Evolutionary conservation across 2,888 invertebrate species (phyloP).

Genomic region (Frankliniella fusca): DNA sequence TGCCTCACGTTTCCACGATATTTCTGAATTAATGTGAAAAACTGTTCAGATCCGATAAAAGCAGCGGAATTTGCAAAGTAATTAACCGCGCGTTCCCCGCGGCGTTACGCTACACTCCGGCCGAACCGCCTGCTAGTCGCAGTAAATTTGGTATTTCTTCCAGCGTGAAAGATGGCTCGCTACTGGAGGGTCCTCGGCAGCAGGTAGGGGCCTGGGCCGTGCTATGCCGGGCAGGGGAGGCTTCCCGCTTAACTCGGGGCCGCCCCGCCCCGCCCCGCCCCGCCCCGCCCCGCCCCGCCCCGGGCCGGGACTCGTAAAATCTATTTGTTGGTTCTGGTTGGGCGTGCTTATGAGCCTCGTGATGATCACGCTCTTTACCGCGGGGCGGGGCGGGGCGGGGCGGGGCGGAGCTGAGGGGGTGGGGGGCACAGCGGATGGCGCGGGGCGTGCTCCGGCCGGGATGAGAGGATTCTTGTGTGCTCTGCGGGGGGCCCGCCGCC

Average conservation of each 20-base stretch:
- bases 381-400: too few species aligned
- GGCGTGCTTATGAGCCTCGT: constrained; percentile 13
- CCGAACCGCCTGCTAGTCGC: too few species aligned
- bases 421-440: neutral
- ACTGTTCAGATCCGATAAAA: too few species aligned
- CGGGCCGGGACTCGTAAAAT: neutral
- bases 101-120: too few species aligned
- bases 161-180: too few species aligned
- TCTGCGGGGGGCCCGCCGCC: neutral
- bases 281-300: neutral
- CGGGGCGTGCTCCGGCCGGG: neutral
- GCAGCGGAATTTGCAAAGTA: too few species aligned
- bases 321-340: constrained; percentile 6
- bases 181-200: too few species aligned
- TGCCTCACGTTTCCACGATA: too few species aligned
- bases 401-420: neutral
- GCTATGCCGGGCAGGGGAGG: too few species aligned
- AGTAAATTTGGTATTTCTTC: too few species aligned
- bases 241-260: neutral
- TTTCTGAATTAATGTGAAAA: too few species aligned
- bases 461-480: constrained; percentile 15
- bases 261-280: neutral
- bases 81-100: too few species aligned
- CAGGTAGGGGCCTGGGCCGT: neutral
- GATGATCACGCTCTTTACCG: neutral